Evolutionary conservation across 2,113 vertebrate genomes (phyloP).

Genomic region (Gopherus flavomarginatus): DNA sequence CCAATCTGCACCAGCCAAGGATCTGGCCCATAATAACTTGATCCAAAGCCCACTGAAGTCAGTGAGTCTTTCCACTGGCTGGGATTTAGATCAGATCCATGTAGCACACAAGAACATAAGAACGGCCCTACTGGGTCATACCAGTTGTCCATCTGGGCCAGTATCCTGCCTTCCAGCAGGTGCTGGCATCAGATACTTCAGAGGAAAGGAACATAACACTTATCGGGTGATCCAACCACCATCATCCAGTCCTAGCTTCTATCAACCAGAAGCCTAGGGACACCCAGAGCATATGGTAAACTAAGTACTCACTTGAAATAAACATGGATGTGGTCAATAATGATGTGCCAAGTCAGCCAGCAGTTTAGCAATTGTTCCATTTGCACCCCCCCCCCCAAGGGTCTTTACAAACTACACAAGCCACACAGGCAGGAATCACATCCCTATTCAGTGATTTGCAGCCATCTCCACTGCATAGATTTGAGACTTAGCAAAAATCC

Average conservation of each 20-base stretch:
- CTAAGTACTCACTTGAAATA: background rate
- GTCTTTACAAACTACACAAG: background rate
- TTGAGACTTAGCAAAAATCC: background rate
- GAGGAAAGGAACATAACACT: no score
- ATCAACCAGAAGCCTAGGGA: no score
- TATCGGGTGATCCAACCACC: no score
- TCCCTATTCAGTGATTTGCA: background rate
- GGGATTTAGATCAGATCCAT: background rate
- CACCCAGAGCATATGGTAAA: no score
- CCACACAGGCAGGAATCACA: background rate
- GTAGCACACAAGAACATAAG: background rate
- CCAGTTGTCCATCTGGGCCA: no score
- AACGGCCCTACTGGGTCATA: no score
- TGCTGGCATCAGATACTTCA: no score
- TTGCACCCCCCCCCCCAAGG: background rate
- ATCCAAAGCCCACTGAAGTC: background rate
- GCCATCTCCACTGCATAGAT: background rate
- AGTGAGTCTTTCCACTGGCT: background rate
- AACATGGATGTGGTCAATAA: background rate
- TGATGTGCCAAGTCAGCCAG: conserved; percentile 13
- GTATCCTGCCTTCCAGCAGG: no score
- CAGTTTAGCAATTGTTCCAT: background rate
- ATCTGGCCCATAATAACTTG: background rate
- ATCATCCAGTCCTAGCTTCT: no score
- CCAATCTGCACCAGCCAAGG: background rate